Evolutionary conservation across 2,113 vertebrate species (phyloP).

Genomic region (Perccottus glenii): DNA sequence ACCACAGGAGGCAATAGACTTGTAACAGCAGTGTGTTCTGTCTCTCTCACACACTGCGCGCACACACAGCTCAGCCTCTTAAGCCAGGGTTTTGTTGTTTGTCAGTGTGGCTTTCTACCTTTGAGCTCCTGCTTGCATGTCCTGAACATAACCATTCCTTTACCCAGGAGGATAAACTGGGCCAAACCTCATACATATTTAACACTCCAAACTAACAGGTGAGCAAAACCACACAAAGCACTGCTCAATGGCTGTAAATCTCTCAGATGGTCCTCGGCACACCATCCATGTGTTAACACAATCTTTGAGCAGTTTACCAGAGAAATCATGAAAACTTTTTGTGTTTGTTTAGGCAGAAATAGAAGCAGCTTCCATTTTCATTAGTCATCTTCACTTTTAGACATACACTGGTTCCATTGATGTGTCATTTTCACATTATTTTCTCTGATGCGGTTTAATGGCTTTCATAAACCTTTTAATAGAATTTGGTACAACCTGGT

Average conservation of each 20-base stretch:
- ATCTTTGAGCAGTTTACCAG: conserved; percentile 3
- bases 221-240: conserved; percentile 33
- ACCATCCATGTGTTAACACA: conserved; percentile 1
- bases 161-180: conserved; percentile 32
- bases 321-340: conserved; percentile 1
- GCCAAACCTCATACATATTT: conserved; percentile 62
- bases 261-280: conserved; percentile 13
- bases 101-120: conserved; percentile 27
- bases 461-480: conserved; percentile 65
- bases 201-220: conserved; percentile 48
- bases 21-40: conserved; percentile 23
- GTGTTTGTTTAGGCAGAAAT: conserved; percentile 25
- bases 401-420: not conserved
- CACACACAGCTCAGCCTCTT: conserved; percentile 1
- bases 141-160: conserved; percentile 31
- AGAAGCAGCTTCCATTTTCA: conserved; percentile 44
- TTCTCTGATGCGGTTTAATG: conserved; percentile 60
- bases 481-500: conserved; percentile 53
- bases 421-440: conserved; percentile 62
- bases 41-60: not conserved
- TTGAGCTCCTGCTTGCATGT: conserved; percentile 33
- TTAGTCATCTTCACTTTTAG: conserved; percentile 38
- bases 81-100: conserved; percentile 30
- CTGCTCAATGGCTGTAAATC: conserved; percentile 13
- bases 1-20: conserved; percentile 15